Evolutionary conservation across 1,140 invertebrate species (phyloP).

Genomic region (Eulimnadia texana): DNA sequence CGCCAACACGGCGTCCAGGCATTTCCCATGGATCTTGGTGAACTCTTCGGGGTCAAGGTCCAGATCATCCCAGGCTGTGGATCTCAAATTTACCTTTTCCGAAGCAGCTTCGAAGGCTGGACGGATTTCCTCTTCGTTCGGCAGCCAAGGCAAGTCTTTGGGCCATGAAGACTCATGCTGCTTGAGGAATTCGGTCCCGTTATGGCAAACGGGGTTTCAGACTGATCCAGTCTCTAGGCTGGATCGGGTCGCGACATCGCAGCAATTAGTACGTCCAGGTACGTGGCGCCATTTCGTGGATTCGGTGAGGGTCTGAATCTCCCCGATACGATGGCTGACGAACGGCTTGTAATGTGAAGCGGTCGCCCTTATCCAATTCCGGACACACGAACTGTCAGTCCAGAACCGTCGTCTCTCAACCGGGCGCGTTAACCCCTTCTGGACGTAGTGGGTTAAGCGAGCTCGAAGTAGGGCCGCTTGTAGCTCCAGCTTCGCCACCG

Average conservation of each 20-base stretch:
- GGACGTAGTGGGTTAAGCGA: slow-evolving; percentile 17
- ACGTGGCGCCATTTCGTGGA: slow-evolving; percentile 4
- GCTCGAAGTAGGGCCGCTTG: slow-evolving; percentile 30
- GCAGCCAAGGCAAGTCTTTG: not conserved
- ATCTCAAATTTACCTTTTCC: not conserved
- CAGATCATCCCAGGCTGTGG: no score
- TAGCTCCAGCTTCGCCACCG: slow-evolving; percentile 34
- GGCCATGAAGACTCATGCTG: not conserved
- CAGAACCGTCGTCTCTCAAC: slow-evolving; percentile 14
- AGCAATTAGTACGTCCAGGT: not conserved
- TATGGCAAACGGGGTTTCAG: not conserved
- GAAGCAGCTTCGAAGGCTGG: not conserved
- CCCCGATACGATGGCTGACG: slow-evolving; percentile 7
- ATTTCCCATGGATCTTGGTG: not conserved
- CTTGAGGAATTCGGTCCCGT: not conserved
- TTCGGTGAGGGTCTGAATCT: slow-evolving; percentile 4
- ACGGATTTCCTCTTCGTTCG: not conserved
- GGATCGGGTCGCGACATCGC: not conserved
- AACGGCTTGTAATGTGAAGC: not conserved
- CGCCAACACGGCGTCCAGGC: no score
- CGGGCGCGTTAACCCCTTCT: not conserved
- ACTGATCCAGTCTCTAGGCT: not conserved
- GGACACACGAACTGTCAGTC: slow-evolving; percentile 13
- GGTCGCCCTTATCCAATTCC: not conserved
- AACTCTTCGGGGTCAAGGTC: not conserved